Conservation (phyloP, 2,888 invertebrate species). For the Chelonus formosanus region DNA sequence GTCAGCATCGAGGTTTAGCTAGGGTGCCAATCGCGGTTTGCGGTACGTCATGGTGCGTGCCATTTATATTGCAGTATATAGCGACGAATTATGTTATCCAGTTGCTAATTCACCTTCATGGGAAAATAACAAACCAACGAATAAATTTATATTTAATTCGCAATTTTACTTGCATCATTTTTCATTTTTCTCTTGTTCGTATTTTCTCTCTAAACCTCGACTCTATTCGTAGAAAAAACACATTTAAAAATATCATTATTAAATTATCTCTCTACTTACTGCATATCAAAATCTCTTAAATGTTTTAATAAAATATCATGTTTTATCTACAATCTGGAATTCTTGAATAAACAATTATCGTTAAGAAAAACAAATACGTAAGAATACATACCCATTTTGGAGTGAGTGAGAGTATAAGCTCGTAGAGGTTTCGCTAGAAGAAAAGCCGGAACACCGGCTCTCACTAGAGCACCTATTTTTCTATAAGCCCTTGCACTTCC, state of each 20-base stretch:
- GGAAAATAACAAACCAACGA: not conserved
- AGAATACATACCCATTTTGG: constrained; percentile 58
- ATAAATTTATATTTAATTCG: not conserved
- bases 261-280: no score
- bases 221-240: no score
- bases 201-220: no score
- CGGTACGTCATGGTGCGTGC: constrained; percentile 22
- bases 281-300: no score
- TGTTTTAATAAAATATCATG: no score
- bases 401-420: constrained; percentile 60
- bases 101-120: not conserved
- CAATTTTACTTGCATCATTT: not conserved
- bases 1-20: constrained; percentile 20
- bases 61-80: constrained; percentile 7
- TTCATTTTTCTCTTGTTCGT: no score
- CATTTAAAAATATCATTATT: no score
- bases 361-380: no score
- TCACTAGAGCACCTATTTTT: constrained; percentile 59
- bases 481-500: constrained; percentile 61
- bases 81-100: not conserved
- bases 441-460: constrained; percentile 60
- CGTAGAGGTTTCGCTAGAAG: constrained; percentile 59
- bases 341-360: not conserved
- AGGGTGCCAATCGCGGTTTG: constrained; percentile 26
- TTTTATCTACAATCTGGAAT: not conserved